Percentiles rank a stretch among this genome's conserved stretches.
These are phyloP conservation scores for Peucedramus taeniatus DNA, from an alignment of 2,113 vertebrate species.

Conservation along the genomic window DNA sequence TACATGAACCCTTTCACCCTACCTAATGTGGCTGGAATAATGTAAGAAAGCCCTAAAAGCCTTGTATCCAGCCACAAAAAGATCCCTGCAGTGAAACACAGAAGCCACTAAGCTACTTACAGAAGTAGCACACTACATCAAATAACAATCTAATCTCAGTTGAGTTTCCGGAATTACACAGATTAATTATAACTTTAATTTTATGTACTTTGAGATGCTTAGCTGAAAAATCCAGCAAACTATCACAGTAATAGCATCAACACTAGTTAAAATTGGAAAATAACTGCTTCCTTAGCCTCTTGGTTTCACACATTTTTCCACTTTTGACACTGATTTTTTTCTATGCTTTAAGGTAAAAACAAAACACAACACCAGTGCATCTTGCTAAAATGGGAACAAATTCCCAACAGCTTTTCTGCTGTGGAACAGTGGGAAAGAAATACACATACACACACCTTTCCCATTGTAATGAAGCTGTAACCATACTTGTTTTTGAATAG, in stretches of 20 bases:
- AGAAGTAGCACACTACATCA: not conserved
- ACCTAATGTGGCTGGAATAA: not conserved
- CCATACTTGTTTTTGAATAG: constrained; percentile 39
- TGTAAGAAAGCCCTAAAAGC: not conserved
- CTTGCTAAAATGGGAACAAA: constrained; percentile 27
- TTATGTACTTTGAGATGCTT: not conserved
- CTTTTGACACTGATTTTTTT: not conserved
- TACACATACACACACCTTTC: not conserved
- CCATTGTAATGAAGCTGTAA: constrained; percentile 46
- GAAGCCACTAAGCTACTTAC: not conserved
- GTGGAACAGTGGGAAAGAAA: constrained; percentile 35
- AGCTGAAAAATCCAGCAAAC: not conserved
- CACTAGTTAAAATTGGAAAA: not conserved
- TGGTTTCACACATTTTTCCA: not conserved
- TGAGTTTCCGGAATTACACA: not conserved
- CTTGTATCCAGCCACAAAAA: not conserved
- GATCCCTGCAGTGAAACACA: not conserved
- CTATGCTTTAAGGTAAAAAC: not conserved
- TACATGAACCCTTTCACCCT: constrained; percentile 43
- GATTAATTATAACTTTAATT: not conserved
- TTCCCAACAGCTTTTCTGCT: constrained; percentile 15
- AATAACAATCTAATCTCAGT: not conserved
- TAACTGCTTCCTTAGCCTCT: not conserved
- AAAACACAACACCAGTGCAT: not conserved
- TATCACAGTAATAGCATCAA: not conserved